Evolutionary conservation across 2,888 invertebrate genomes (phyloP), one percentile per base, ranked within the genome.

Genomic region (Helleia helle): DNA sequence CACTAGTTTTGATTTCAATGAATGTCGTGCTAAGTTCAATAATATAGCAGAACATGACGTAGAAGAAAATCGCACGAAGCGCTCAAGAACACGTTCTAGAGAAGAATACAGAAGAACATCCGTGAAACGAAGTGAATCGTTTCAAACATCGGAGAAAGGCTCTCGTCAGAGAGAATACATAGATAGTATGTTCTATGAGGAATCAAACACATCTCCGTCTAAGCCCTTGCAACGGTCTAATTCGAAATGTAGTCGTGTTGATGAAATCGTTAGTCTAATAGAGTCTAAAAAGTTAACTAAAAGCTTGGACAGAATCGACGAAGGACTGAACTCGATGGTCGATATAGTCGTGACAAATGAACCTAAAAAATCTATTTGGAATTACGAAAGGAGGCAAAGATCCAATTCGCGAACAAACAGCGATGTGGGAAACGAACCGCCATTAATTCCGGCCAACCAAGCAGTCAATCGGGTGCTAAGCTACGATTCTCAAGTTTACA

Each of bases 231-330:
- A 72, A 49, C 63, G 63, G 47, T 71, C 73, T 1, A 73, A 58
- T 43, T 71, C 74, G 0, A 79, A 77, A 64, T 73, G 71, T 40
- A 83, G 62, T 44, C 65, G 79, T 4, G 83, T 83, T 1, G 84
- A 83, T 48, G 83, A 85, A 68, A 83, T 84, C 36, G 77, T 84
- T 0, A 88, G 77, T 31, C 74, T 89, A 17, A 76, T 89, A 36
- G 88, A 89, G 60, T 87, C 89, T 1, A 86, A 87, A 39, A 86
- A 89, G 38, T 65, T 90, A 29, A 90, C 93, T 0, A 94, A 93
- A 70, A 94, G 93, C 50, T 70, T 94, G 36, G 93, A 94, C 51
- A 86, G 93, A 42, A 90, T 94, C 28, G 93, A 93, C 59, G 89
- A 88, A 62, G 89, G 92, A 11, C 65, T 93, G 14, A 88, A 91